These are phyloP conservation scores for Dioctria linearis DNA, from an alignment of 2,888 invertebrate species.

Conservation along the genomic window DNA sequence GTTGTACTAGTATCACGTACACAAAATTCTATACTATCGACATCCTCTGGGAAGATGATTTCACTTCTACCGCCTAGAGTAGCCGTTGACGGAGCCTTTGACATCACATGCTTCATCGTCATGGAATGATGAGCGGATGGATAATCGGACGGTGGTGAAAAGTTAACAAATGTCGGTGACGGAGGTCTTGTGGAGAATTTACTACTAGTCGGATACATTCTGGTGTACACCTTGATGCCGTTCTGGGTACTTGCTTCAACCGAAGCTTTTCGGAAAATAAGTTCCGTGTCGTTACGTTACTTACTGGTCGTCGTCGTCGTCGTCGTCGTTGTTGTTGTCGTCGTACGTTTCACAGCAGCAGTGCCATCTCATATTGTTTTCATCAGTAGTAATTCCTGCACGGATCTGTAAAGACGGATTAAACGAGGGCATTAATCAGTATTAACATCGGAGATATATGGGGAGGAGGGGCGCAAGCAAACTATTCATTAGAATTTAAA, in stretches of 20 bases:
- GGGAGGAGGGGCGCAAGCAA: conserved; percentile 14
- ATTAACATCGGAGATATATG: conserved; percentile 48
- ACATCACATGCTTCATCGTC: conserved; percentile 63
- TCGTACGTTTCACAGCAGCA: neutral
- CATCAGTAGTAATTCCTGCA: conserved; percentile 24
- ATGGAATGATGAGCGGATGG: conserved; percentile 72
- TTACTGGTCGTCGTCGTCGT: neutral
- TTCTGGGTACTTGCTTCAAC: too few relatives aligned
- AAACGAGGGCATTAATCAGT: conserved; percentile 56
- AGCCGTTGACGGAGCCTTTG: conserved; percentile 58
- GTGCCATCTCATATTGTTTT: conserved; percentile 35
- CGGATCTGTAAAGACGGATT: conserved; percentile 57
- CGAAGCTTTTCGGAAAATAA: neutral
- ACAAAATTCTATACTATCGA: conserved; percentile 70
- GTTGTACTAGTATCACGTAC: conserved; percentile 65
- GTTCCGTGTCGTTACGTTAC: conserved; percentile 6
- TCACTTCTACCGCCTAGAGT: conserved; percentile 65
- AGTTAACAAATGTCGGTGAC: conserved; percentile 76
- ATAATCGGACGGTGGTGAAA: conserved; percentile 83
- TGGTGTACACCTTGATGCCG: conserved; percentile 32
- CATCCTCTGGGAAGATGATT: conserved; percentile 68
- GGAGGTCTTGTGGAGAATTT: conserved; percentile 68
- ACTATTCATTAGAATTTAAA: conserved; percentile 53
- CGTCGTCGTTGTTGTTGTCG: too few relatives aligned
- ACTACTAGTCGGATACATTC: conserved; percentile 65